Conservation (phyloP, 2,797 vertebrate species). For the Delichon dasypus region DNA sequence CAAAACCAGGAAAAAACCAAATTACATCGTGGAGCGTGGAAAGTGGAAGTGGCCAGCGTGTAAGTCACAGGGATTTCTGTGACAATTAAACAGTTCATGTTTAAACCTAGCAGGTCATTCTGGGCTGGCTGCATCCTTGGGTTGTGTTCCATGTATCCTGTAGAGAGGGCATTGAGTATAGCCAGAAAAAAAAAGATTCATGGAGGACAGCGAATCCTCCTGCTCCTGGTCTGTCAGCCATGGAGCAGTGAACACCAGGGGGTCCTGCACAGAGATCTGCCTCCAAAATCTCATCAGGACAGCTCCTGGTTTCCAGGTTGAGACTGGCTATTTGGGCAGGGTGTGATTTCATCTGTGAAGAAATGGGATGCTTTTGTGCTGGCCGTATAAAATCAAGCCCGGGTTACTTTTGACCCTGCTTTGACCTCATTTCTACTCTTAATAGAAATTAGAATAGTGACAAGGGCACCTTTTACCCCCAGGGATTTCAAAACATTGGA, state of each 20-base stretch:
- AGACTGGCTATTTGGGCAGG: neutral
- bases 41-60: neutral
- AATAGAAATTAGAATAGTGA: neutral
- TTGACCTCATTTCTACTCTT: neutral
- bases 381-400: neutral
- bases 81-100: fast-evolving
- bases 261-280: neutral
- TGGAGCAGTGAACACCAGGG: fast-evolving
- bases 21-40: fast-evolving
- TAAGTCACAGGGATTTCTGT: neutral
- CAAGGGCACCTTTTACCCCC: neutral
- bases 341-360: neutral
- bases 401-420: neutral
- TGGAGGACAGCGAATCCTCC: neutral
- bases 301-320: neutral
- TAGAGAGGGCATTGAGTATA: neutral
- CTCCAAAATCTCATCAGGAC: neutral
- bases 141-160: fast-evolving
- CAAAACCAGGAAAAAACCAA: neutral
- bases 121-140: neutral
- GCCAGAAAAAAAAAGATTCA: neutral
- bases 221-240: neutral
- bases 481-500: neutral
- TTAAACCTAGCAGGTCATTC: neutral
- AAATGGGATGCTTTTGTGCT: neutral